Evolutionary conservation across 2,113 vertebrate genomes (phyloP).

Genomic region (Heterochromis multidens): DNA sequence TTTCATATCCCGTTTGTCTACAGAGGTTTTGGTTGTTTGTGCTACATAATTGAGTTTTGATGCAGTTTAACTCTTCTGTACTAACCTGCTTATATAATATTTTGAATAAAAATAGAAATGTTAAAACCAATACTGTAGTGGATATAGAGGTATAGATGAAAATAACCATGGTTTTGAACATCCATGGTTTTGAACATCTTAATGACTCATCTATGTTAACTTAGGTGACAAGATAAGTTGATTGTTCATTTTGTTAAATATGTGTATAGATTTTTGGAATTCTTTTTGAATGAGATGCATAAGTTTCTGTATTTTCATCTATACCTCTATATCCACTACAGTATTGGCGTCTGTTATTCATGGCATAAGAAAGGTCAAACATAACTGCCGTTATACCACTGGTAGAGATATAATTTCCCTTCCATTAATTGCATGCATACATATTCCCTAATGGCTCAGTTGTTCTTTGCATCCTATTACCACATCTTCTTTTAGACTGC

Average conservation of each 20-base stretch:
- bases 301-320: not conserved
- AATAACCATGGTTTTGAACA: not conserved
- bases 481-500: conserved; percentile 15
- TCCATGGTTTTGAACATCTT: not conserved
- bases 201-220: not conserved
- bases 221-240: not conserved
- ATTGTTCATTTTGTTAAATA: not conserved
- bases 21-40: not conserved
- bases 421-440: not conserved
- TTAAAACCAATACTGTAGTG: not conserved
- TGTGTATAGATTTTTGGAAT: not conserved
- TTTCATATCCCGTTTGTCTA: not conserved
- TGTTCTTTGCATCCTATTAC: not conserved
- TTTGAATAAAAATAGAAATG: too few relatives aligned
- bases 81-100: not conserved
- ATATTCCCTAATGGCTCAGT: not conserved
- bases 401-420: not conserved
- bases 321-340: not conserved
- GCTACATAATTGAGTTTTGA: not conserved
- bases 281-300: not conserved
- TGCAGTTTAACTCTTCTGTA: not conserved
- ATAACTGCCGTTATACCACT: not conserved
- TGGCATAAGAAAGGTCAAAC: not conserved
- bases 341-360: not conserved
- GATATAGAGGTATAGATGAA: not conserved